Evolutionary conservation across 2,888 invertebrate genomes (phyloP), one percentile per base, ranked within the genome.

Genomic region (Brachypalpus laphriformis): DNA sequence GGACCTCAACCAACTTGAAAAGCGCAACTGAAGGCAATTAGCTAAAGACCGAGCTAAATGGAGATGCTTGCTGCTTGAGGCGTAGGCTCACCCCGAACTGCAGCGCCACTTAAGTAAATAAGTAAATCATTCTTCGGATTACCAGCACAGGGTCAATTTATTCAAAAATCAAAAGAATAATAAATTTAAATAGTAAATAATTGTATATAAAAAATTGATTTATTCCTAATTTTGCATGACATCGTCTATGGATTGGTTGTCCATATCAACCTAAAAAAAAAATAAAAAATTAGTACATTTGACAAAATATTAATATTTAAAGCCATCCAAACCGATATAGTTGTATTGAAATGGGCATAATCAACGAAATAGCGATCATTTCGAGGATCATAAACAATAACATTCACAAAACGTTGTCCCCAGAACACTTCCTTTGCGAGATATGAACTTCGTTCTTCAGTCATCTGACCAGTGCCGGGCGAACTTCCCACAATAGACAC

Each of bases 401-500:
- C 93, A 77, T 95, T 95, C 88, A 94, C 94, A 90, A 97, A 97
- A 11, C 95, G 92, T 91, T 96, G 95, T 1, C 97, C 97, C 97
- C 97, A 97, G 57, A 95, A 93, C 59, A 97, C 95, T 92, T 97
- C 97, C 68, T 94, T 94, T 8, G 96, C 95, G 9, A 97, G 91
- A 90, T 96, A 97, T 0, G 97, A 97, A 0, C 96, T 96, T 28
- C 95, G 91, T 56, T 95, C 95, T 89, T 95, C 95, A 0, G 95
- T 95, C 63, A 94, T 93, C 81, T 95, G 95, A 0, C 95, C 95
- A 86, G 97, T 97, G 81, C 95, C 94, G 89, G 96, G 95, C 0
- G 97, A 95, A 0, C 96, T 94, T 0, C 98, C 98, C 68, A 96
- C 96, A 87, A 98, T 93, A 54, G 96, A 95, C 0, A 97, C 95